phyloP scores from a whole-genome alignment of 1,140 invertebrate genomes.

The Macrobrachium rosenbergii region DNA sequence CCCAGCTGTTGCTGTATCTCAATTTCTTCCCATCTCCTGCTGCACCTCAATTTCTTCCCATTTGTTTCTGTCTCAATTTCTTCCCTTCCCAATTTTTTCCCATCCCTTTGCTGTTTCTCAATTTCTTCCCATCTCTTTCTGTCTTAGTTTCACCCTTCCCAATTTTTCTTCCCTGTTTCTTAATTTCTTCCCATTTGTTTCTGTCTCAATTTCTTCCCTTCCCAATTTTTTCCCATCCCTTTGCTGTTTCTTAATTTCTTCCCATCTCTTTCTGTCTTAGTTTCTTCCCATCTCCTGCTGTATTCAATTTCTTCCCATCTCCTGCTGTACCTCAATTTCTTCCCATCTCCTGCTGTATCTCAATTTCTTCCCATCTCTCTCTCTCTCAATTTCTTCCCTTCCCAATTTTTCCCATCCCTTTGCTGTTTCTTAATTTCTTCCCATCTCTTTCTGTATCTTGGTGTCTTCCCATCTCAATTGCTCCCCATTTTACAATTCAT shows the following conservation, averaged over 20 bases:
- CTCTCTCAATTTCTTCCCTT: too few relatives aligned
- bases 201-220: too few relatives aligned
- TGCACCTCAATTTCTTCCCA: too few relatives aligned
- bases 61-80: too few relatives aligned
- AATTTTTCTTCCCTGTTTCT: background rate
- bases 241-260: background rate
- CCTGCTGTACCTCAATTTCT: background rate
- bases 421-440: background rate
- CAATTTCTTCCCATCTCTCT: too few relatives aligned
- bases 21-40: background rate
- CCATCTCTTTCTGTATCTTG: background rate
- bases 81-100: background rate
- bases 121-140: background rate
- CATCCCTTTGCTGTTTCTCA: slow-evolving; percentile 3
- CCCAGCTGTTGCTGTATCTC: slow-evolving; percentile 1
- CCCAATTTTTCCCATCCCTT: too few relatives aligned
- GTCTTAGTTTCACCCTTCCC: background rate
- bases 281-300: background rate
- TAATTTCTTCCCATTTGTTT: too few relatives aligned
- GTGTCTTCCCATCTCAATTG: background rate
- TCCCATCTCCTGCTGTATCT: background rate
- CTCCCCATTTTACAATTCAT: background rate
- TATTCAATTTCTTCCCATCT: background rate
- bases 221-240: too few relatives aligned
- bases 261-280: background rate